Conservation (phyloP, 2,888 invertebrate genomes). For the Nycteola revayana region DNA sequence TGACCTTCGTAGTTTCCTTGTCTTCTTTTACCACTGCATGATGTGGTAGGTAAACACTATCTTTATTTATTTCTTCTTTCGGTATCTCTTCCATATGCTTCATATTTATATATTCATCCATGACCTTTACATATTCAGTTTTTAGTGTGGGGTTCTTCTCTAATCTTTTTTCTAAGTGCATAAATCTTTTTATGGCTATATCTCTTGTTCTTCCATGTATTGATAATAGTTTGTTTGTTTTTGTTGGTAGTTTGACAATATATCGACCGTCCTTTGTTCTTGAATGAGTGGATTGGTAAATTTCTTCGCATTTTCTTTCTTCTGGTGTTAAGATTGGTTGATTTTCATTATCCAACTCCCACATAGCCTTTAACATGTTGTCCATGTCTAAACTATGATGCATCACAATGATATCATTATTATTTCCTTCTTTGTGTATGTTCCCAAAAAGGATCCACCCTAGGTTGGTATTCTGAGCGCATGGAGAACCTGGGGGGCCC, state of each 20-base stretch:
- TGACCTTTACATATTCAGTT: not conserved
- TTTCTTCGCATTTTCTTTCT: conserved; percentile 7
- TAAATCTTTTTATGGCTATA: conserved; percentile 1
- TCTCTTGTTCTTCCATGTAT: conserved; percentile 2
- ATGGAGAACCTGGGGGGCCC: conserved; percentile 22
- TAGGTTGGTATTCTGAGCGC: conserved; percentile 25
- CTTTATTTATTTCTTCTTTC: conserved; percentile 1
- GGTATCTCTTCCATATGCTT: conserved; percentile 2
- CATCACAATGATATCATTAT: conserved; percentile 10
- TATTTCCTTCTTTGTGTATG: conserved; percentile 5
- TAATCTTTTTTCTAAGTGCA: conserved; percentile 2
- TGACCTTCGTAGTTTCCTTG: conserved; percentile 3
- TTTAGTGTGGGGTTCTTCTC: too few species aligned
- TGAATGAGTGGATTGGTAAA: conserved; percentile 1
- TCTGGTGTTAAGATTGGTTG: conserved; percentile 3
- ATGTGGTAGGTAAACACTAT: conserved; percentile 3
- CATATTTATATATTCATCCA: conserved; percentile 3
- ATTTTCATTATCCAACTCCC: conserved; percentile 3
- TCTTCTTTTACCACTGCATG: conserved; percentile 4
- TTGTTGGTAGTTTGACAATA: conserved; percentile 5
- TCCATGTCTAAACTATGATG: conserved; percentile 5
- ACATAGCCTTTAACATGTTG: conserved; percentile 3
- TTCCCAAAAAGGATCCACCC: conserved; percentile 28
- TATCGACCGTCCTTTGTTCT: conserved; percentile 2
- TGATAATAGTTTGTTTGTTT: conserved; percentile 4